Percentiles rank a stretch among this genome's conserved stretches.
These are phyloP conservation scores for Epizoanthus scotinus DNA, from an alignment of 92 coral and sea anemone species.

Conservation along the genomic window DNA sequence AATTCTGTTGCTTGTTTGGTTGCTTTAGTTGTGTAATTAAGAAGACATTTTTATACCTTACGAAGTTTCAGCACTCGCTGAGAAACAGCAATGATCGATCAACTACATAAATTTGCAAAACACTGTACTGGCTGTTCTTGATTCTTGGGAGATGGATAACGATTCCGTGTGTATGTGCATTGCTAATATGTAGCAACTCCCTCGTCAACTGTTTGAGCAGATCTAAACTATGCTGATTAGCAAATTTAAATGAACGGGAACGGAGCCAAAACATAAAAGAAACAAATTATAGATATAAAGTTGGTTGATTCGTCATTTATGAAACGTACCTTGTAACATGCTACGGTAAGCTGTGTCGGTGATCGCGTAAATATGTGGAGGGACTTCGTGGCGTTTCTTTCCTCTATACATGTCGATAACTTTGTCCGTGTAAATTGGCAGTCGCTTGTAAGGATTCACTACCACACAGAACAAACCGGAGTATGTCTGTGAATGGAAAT, in stretches of 20 bases:
- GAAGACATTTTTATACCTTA: background rate
- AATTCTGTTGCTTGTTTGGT: slow-evolving; percentile 35
- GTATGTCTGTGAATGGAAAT: slow-evolving; percentile 72
- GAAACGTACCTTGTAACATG: slow-evolving; percentile 91
- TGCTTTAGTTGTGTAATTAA: background rate
- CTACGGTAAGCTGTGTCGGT: slow-evolving; percentile 98
- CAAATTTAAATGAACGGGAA: slow-evolving; percentile 18
- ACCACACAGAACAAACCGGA: slow-evolving; percentile 99
- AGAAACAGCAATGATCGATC: slow-evolving; percentile 27
- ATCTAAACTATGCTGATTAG: slow-evolving; percentile 15
- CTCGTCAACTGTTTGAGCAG: slow-evolving; percentile 11
- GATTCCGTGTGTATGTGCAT: slow-evolving; percentile 8
- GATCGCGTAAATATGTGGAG: slow-evolving; percentile 97
- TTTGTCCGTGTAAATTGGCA: slow-evolving; percentile 98
- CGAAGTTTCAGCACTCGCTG: slow-evolving; percentile 17
- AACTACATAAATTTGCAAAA: slow-evolving; percentile 20
- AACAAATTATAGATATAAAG: slow-evolving; percentile 26
- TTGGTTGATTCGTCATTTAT: slow-evolving; percentile 11
- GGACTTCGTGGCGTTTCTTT: slow-evolving; percentile 97
- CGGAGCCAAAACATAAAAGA: background rate
- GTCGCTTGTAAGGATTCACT: slow-evolving; percentile 96
- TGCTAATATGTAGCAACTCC: slow-evolving; percentile 26
- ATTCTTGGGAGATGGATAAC: background rate
- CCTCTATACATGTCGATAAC: slow-evolving; percentile 98
- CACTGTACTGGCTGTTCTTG: slow-evolving; percentile 1